Evolutionary conservation across 2,888 invertebrate species (phyloP), one percentile per base, ranked within the genome.

Genomic region (Phytoseiulus persimilis): DNA sequence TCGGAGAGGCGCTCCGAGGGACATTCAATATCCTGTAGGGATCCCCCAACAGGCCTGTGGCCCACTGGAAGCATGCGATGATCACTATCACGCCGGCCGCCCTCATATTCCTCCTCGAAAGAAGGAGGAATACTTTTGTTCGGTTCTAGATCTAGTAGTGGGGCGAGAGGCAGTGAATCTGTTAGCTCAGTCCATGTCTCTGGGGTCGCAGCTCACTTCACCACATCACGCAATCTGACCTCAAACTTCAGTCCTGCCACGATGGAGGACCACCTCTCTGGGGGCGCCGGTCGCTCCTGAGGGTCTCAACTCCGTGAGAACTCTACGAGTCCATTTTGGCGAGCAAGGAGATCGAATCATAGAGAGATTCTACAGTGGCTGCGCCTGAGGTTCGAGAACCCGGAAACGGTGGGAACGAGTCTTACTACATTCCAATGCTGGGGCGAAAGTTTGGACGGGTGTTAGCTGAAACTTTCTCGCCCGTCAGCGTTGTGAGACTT

Each of bases 1-100:
- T 95, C 87, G 95, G 92, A n/a, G 95, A 94, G 18, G 97, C 96
- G 92, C 95, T 94, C 91, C 94, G 94, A 91, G 94, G 94, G 89
- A 98, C 94, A 11, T 96, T 96, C 90, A 98, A 94, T 92, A 96
- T 95, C 93, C 95, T 94, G 93, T 97, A 97, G 9, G 97, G 97
- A 94, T 97, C 95, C 83, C 90, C 90, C 93, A 94, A 94, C 92
- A 94, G 93, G 91, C 91, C 91, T 83, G 91, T 90, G 89, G 90
- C 90, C 45, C 39, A 90, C n/a, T 65, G 83, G 39, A 33, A 90
- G 33, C 87, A 87, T 23, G 39, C 87, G n/a, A 87, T 9, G 32
- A 87, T 65, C 65, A 65, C 65, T 6, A 65, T 14, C 18, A 65
- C 14, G 65, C 65, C 65, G 65, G 65, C 28, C 65, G 28, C 65